Conservation (phyloP, 2,888 invertebrate genomes). For the Troides oblongomaculatus region DNA sequence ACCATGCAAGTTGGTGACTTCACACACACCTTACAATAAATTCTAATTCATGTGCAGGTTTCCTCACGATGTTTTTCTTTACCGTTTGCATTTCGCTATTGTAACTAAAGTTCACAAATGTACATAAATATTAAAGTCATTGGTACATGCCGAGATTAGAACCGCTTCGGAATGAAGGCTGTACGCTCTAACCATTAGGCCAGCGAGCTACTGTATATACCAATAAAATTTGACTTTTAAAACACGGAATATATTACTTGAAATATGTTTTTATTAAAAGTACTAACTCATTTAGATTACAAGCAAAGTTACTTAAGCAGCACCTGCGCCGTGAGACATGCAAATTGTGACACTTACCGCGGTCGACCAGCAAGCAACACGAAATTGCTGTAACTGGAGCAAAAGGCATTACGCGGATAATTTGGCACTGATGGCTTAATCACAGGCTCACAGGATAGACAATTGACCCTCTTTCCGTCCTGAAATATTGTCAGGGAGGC, state of each 20-base stretch:
- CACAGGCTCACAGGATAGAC: constrained; percentile 43
- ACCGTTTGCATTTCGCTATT: no score
- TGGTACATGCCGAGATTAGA: no score
- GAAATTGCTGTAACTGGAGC: constrained; percentile 40
- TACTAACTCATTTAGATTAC: constrained; percentile 23
- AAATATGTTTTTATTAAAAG: constrained; percentile 24
- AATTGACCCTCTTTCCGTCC: constrained; percentile 41
- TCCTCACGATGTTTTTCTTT: no score
- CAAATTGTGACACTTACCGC: constrained; percentile 41
- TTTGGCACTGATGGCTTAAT: constrained; percentile 49
- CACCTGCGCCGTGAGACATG: constrained; percentile 42
- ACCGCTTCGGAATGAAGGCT: no score
- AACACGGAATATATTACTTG: not conserved
- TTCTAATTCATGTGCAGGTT: no score
- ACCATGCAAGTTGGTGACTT: no score
- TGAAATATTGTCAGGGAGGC: constrained; percentile 41
- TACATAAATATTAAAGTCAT: no score
- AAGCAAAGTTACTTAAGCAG: constrained; percentile 28
- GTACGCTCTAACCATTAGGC: no score
- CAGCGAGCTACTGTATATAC: no score
- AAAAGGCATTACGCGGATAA: constrained; percentile 45
- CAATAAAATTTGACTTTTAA: not conserved
- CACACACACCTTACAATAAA: no score
- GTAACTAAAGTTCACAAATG: no score
- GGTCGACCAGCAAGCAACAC: constrained; percentile 38